Evolutionary conservation across 2,888 invertebrate species (phyloP), one percentile per base, ranked within the genome.

Genomic region (Eupelmus urozonus): DNA sequence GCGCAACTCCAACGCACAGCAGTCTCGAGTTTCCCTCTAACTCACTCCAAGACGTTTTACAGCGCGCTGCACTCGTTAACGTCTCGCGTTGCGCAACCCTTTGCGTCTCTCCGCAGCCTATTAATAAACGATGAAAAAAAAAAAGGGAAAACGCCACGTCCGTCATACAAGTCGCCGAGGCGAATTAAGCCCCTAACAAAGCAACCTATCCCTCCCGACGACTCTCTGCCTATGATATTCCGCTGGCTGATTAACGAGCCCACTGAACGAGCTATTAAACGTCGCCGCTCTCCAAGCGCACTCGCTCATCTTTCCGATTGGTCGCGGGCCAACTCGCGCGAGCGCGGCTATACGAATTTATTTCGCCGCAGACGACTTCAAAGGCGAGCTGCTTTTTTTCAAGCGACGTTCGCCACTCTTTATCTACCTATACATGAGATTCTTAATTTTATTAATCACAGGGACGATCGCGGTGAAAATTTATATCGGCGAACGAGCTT

Each of bases 191-290:
- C 75, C 80, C 74, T 9, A 16, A 45, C 45, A 16, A 45, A 45
- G 45, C 45, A 45, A 45, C 16, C 45, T 45, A 16, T 45, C 9
- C 45, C 45, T 7, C 2, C 2, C 2, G 5, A 45, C 45, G 9
- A 45, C 45, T 34, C 9, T 34, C 74, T 62, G n/a, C n/a, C n/a
- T n/a, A n/a, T n/a, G n/a, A n/a, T n/a, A n/a, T n/a, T n/a, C n/a
- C n/a, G n/a, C n/a, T 70, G 77, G 67, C 73, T 78, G 79, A 82
- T 81, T 80, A 81, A 81, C 78, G 70, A 73, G 74, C 79, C 80
- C 75, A 75, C 79, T 82, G 81, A 81, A 82, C 82, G 82, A 82
- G 82, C 81, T 81, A 82, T 81, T 82, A 82, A 80, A 74, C 74
- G 72, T 29, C 72, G 79, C 76, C 71, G 79, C 13, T 45, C 2